A percentile compares a stretch with the other conserved stretches of the same genome.
Evolutionary conservation across 2,888 invertebrate species (phyloP).

Genomic region (Teinopalpus imperialis): DNA sequence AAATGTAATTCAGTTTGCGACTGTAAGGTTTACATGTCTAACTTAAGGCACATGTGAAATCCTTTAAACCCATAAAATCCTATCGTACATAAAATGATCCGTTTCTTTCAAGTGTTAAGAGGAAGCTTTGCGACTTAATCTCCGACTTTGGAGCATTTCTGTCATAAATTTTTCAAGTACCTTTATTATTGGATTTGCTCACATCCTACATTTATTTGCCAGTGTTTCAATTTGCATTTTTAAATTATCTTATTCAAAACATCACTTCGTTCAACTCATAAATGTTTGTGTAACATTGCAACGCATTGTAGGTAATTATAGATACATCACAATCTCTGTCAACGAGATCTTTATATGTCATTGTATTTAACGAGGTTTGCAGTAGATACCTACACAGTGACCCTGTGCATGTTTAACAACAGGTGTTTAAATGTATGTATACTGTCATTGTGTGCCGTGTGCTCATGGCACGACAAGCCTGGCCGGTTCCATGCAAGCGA

Average conservation of each 20-base stretch:
- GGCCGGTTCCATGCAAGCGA: slow-evolving; percentile 79
- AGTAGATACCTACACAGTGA: slow-evolving; percentile 62
- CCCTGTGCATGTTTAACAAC: slow-evolving; percentile 76
- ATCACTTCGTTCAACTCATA: slow-evolving; percentile 53
- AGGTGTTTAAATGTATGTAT: slow-evolving; percentile 78
- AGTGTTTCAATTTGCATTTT: slow-evolving; percentile 32
- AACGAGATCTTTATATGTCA: slow-evolving; percentile 72
- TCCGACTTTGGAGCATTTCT: slow-evolving; percentile 46
- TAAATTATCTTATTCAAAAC: slow-evolving; percentile 30
- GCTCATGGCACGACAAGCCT: slow-evolving; percentile 75
- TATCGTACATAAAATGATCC: slow-evolving; percentile 53
- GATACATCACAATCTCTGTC: slow-evolving; percentile 64
- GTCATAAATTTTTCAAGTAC: slow-evolving; percentile 44
- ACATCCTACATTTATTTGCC: background rate
- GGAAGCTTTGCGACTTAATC: slow-evolving; percentile 50
- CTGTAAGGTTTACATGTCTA: slow-evolving; percentile 34
- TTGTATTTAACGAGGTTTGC: slow-evolving; percentile 70
- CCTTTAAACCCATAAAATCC: slow-evolving; percentile 65
- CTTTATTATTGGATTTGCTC: slow-evolving; percentile 40
- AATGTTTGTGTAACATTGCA: slow-evolving; percentile 55
- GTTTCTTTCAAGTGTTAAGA: slow-evolving; percentile 49
- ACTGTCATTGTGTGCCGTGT: slow-evolving; percentile 69
- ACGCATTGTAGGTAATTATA: slow-evolving; percentile 55
- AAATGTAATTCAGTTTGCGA: slow-evolving; percentile 34
- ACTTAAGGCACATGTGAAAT: slow-evolving; percentile 56